Conservation (phyloP, 2,888 invertebrate species). For the Aricia artaxerxes region DNA sequence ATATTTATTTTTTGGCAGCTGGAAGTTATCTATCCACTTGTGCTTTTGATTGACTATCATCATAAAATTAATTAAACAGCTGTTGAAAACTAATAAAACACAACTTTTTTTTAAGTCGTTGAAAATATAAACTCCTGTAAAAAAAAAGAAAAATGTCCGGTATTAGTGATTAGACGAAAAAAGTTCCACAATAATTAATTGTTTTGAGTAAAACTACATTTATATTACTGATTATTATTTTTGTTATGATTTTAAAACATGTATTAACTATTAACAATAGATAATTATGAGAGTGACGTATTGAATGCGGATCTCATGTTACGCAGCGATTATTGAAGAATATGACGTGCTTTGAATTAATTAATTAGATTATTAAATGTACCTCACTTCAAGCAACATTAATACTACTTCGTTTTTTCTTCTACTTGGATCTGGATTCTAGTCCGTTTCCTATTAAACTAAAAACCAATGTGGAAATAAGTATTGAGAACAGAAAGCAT, state of each 20-base stretch:
- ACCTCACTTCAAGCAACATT: neutral
- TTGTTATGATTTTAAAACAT: neutral
- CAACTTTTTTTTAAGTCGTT: too few relatives aligned
- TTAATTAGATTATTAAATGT: neutral
- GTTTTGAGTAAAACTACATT: neutral
- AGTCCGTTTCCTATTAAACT: neutral
- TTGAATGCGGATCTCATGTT: neutral
- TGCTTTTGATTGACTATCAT: too few relatives aligned
- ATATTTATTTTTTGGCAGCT: too few relatives aligned
- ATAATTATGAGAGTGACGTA: neutral
- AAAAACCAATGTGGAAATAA: neutral
- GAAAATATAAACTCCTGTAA: too few relatives aligned
- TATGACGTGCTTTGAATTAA: conserved; percentile 6
- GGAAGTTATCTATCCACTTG: too few relatives aligned
- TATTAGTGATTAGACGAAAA: neutral
- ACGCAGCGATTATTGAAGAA: neutral
- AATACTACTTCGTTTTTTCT: neutral
- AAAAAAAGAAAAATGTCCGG: too few relatives aligned
- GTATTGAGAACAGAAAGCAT: too few relatives aligned
- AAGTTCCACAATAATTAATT: neutral
- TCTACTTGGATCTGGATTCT: neutral
- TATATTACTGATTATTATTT: neutral
- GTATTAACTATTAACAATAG: neutral
- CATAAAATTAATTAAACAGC: too few relatives aligned
- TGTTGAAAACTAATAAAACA: too few relatives aligned